phyloP scores from a whole-genome alignment of 2,888 invertebrate genomes.

The Drosophila mulleri region DNA sequence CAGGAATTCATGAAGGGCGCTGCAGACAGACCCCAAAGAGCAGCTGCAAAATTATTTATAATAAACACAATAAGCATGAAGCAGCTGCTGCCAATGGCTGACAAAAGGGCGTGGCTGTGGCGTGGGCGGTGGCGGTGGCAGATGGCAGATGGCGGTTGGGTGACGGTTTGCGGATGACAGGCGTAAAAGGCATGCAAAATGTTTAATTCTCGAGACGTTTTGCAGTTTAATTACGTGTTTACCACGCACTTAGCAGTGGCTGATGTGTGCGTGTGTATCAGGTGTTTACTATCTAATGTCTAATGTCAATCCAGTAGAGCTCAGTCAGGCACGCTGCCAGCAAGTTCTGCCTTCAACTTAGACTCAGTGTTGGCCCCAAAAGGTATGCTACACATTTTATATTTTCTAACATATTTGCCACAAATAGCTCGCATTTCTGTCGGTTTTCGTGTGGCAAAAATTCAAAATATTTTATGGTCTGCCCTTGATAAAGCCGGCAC shows the following conservation, averaged over 20 bases:
- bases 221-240: conserved; percentile 79
- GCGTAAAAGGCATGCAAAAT: conserved; percentile 60
- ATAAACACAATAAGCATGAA: conserved; percentile 72
- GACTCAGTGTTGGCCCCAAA: conserved; percentile 16
- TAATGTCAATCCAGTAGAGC: conserved; percentile 36
- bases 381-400: conserved; percentile 61
- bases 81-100: conserved; percentile 73
- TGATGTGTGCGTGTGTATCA: conserved; percentile 22
- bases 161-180: conserved; percentile 62
- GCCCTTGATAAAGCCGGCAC: conserved; percentile 42
- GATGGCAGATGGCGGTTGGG: conserved; percentile 26
- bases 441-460: conserved; percentile 47
- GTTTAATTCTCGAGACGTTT: conserved; percentile 73
- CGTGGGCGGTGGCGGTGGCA: conserved; percentile 13
- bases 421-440: conserved; percentile 67
- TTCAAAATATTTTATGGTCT: conserved; percentile 74
- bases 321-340: conserved; percentile 7
- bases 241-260: conserved; percentile 42
- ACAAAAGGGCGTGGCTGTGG: conserved; percentile 35
- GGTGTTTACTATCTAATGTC: conserved; percentile 29
- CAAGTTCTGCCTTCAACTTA: neutral
- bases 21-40: conserved; percentile 30
- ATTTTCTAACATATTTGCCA: conserved; percentile 63
- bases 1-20: conserved; percentile 6
- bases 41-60: conserved; percentile 76